A percentile compares a stretch with the other conserved stretches of the same genome.
phyloP scores from a whole-genome alignment of 2,797 vertebrate species.

The Typhlichthys eigenmanni region DNA sequence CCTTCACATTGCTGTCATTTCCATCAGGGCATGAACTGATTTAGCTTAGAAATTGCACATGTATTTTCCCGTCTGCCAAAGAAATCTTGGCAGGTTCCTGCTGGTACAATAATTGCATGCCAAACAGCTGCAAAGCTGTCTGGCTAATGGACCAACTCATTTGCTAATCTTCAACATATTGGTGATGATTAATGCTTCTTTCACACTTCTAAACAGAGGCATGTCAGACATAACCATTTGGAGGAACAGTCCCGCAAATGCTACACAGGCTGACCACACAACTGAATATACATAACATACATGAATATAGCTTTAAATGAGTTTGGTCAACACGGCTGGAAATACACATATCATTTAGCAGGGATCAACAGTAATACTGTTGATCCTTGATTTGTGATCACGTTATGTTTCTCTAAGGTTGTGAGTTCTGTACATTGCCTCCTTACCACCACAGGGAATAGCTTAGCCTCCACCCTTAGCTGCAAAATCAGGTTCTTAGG shows the following conservation, averaged over 20 bases:
- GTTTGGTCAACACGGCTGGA: neutral
- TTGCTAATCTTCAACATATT: too few species aligned
- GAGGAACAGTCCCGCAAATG: too few species aligned
- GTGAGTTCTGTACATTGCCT: slow-evolving; percentile 17
- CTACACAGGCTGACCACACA: too few species aligned
- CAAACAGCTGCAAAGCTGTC: too few species aligned
- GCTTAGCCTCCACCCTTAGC: neutral
- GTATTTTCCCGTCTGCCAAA: neutral
- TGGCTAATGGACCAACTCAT: too few species aligned
- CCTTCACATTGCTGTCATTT: neutral
- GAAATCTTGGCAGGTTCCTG: neutral
- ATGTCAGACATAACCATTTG: too few species aligned
- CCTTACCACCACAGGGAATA: slow-evolving; percentile 32
- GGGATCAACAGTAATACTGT: neutral
- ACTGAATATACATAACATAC: too few species aligned
- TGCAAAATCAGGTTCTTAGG: too few species aligned
- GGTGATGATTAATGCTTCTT: too few species aligned
- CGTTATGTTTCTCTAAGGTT: neutral
- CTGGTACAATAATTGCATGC: neutral
- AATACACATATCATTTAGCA: neutral
- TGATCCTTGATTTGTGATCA: slow-evolving; percentile 19
- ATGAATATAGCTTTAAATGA: neutral
- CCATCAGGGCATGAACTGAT: neutral
- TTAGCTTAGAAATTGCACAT: neutral
- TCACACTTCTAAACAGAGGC: too few species aligned